Base-by-base conservation (phyloP, 1,140 invertebrate species). In the Lordiphosa clarofinis region DNA sequence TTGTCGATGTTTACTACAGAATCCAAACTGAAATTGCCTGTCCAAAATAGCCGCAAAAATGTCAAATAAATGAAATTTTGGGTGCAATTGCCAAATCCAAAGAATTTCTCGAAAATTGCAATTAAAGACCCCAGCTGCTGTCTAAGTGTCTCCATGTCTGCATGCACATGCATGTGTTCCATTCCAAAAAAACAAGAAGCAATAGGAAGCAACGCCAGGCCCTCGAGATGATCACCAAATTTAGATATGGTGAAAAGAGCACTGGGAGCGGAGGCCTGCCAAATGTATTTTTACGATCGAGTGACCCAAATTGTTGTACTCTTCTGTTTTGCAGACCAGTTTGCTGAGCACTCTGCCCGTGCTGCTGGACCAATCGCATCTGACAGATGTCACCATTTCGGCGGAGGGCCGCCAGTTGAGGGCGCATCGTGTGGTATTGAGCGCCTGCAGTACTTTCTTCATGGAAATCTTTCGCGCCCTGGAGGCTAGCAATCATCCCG, bases 381-480 rank as follows among this genome's bases (percentile, higher is more conserved):
- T 98, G 78, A 96, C 96, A 33, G 96, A 98, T 90, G 95, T 97
- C 10, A 97, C 96, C 10, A 90, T 98, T 24, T 95, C 94, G 61
- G 96, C 96, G 24, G 95, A 95, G 66, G 95, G 94, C 8, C 92
- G 93, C 50, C 92, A 92, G 21, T 89, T 98, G 47, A 93, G 94
- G 73, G 96, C 96, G 12, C 96, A 98, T 88, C 92, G 93, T 79
- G 92, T 98, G 35, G 94, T 98, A 44, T 90, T 98, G 33, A 96
- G 96, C 11, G 95, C 96, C 50, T 97, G 96, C 89, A 97, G 96
- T 90, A 94, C 95, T 65, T 98, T 97, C 90, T 98, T 98, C 89
- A 94, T 96, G 89, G 94, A 96, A 74, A 90, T 97, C 53, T 96
- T 97, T 57, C 89, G 95, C 91, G 93, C 94, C 49, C 88, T 95